Conservation (phyloP, 2,797 vertebrate genomes). For the Sternarchorhynchus goeldii region DNA sequence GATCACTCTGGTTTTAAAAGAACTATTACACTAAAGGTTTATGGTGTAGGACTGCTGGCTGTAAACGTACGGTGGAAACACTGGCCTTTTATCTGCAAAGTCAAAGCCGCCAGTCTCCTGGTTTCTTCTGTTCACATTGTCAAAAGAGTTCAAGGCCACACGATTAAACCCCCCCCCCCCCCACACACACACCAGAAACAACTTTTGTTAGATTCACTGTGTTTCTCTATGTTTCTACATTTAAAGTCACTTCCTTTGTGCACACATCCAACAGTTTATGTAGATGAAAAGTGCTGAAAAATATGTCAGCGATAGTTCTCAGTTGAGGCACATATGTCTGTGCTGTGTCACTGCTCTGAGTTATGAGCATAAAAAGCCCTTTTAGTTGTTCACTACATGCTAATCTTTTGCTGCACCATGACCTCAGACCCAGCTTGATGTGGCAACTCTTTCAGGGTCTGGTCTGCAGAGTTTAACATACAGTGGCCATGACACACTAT, state of each 20-base stretch:
- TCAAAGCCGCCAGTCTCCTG: slow-evolving; percentile 11
- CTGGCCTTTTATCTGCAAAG: slow-evolving; percentile 31
- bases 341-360: background rate
- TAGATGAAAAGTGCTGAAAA: background rate
- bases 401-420: too few species aligned
- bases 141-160: slow-evolving; percentile 15
- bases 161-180: background rate
- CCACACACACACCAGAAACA: background rate
- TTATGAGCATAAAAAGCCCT: too few species aligned
- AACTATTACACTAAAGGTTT: slow-evolving; percentile 31
- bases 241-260: slow-evolving; percentile 10
- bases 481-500: too few species aligned
- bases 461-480: too few species aligned
- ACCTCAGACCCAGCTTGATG: too few species aligned
- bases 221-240: background rate
- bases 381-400: too few species aligned
- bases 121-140: background rate
- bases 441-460: too few species aligned
- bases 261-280: background rate
- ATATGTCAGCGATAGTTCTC: slow-evolving; percentile 1
- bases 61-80: slow-evolving; percentile 23
- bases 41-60: slow-evolving; percentile 6
- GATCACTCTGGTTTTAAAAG: slow-evolving; percentile 32
- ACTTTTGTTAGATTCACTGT: background rate
- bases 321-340: background rate